phyloP scores from a whole-genome alignment of 30 jellyfish, hydroid and myxozoan species.

The Clytia hemisphaerica region DNA sequence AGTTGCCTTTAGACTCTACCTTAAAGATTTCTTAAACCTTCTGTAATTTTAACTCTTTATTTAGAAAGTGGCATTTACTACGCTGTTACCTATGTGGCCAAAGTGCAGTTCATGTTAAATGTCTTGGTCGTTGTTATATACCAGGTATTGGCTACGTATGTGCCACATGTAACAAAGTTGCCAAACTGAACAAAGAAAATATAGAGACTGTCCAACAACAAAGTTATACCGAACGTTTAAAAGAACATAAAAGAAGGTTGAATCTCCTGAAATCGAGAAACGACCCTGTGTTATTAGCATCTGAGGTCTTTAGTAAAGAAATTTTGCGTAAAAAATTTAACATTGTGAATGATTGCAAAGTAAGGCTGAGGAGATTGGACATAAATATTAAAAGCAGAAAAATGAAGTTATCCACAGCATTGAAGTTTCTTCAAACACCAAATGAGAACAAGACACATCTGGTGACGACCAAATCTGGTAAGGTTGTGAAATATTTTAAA shows the following conservation, averaged over 20 bases:
- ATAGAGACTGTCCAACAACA: background rate
- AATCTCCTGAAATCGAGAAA: slow-evolving; percentile 11
- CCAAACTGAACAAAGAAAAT: background rate
- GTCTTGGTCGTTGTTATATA: slow-evolving; percentile 29
- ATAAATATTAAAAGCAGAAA: no score
- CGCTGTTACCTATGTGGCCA: slow-evolving; percentile 58
- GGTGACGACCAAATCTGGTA: no score
- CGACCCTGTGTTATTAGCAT: slow-evolving; percentile 25
- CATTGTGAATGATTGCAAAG: no score
- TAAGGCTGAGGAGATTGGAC: no score
- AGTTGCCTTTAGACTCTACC: background rate
- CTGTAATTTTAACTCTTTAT: background rate
- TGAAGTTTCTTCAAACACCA: no score
- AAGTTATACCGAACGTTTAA: background rate
- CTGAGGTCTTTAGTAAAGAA: background rate
- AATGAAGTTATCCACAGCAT: no score
- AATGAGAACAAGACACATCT: no score
- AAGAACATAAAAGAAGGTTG: slow-evolving; percentile 16
- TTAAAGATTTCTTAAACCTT: background rate
- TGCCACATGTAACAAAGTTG: background rate
- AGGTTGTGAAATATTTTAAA: no score
- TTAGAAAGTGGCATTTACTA: slow-evolving; percentile 40
- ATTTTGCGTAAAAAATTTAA: background rate
- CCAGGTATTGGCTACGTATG: slow-evolving; percentile 34
- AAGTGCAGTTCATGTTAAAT: slow-evolving; percentile 34